Percentiles rank a stretch among this genome's conserved stretches.
phyloP scores from a whole-genome alignment of 2,113 vertebrate genomes.

The Hyperoodon ampullatus region DNA sequence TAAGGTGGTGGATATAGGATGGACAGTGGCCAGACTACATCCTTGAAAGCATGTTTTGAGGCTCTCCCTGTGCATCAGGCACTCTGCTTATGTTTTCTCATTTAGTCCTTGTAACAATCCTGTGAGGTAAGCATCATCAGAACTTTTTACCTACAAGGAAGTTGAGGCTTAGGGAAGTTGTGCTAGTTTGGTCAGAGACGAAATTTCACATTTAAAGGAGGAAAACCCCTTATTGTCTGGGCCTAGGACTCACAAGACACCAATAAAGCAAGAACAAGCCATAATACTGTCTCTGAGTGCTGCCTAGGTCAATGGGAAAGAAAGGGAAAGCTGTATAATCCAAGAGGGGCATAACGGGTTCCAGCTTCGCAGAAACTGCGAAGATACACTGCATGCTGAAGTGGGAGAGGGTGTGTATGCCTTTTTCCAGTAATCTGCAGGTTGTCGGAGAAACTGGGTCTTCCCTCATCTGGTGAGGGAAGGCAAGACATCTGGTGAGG shows the following conservation, averaged over 20 bases:
- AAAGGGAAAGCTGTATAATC: background rate
- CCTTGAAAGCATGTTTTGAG: background rate
- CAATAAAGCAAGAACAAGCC: background rate
- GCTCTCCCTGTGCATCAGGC: background rate
- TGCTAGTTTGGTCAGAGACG: background rate
- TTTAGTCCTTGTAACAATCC: background rate
- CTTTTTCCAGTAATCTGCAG: background rate
- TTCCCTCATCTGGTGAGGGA: background rate
- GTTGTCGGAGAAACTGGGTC: background rate
- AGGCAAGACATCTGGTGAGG: background rate
- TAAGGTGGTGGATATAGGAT: background rate
- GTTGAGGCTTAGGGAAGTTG: background rate
- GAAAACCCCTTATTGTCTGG: background rate
- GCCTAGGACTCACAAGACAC: background rate
- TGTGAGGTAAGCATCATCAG: background rate
- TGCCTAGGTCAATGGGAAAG: background rate
- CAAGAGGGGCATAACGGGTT: background rate
- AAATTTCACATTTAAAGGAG: background rate
- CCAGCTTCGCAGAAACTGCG: background rate
- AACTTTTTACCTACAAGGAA: background rate
- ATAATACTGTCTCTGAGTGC: background rate
- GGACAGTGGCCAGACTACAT: background rate
- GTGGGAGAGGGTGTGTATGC: rapidly evolving
- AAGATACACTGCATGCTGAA: background rate
- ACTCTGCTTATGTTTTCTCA: background rate